Evolutionary conservation across 35 echinoderm and acorn worm genomes (phyloP), one percentile per base, ranked within the genome.

Genomic region (Holothuria glaberrima): DNA sequence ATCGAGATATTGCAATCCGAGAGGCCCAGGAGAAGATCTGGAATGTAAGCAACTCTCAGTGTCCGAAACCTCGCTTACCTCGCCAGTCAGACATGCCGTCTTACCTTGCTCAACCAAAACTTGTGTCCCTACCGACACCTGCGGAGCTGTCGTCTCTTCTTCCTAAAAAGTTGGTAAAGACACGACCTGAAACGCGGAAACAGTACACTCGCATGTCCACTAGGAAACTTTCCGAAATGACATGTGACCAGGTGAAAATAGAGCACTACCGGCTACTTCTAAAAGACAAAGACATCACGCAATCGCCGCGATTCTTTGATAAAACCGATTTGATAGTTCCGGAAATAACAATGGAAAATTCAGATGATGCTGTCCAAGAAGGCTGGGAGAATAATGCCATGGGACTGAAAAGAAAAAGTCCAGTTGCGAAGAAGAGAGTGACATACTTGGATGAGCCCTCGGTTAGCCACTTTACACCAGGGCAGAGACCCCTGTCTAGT

Each of bases 1-100:
- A 34, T 19, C 90, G 91, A 17, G 94, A 95, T 60, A 48, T 92
- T 26, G 31, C 27, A n/a, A 92, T 95, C 30, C 86, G 91, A 25
- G 73, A 86, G 20, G 79, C 91, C 20, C 94, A 95, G 7, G 94
- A 95, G 81, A 77, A 80, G 17, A 95, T 95, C 26, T 95, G 94
- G 94, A 89, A 89, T 31, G 87, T 95, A 24, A 64, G 87, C 22
- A 31, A 57, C 1, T 56, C 48, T 5, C 46, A 75, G 29, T 89
- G 91, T 59, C 94, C 91, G 2, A 32, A 60, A 59, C 86, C 86
- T 0, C 76, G 88, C 29, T 38, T 79, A 84, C 65, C 68, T 16
- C 87, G 73, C 48, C 59, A 61, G 59, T 70, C 79, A 18, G 86
- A 86, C 35, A 58, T 67, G 93, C 94, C 94, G 0, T 92, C 86